phyloP scores from a whole-genome alignment of 2,113 vertebrate species.

The Nibea coibor region DNA sequence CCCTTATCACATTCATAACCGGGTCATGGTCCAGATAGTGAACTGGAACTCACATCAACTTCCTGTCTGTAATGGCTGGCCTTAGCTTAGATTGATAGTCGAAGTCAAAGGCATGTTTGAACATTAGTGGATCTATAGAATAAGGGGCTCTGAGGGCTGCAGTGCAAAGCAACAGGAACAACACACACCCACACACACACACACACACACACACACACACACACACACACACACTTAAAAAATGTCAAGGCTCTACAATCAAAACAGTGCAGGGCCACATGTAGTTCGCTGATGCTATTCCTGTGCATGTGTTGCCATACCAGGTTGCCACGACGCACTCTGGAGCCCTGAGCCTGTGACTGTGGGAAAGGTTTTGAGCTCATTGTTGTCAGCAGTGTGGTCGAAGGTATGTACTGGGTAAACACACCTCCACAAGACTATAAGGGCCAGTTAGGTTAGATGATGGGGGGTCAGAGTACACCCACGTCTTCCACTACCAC shows the following conservation, averaged over 20 bases:
- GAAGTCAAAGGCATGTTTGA: constrained; percentile 52
- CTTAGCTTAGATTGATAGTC: constrained; percentile 18
- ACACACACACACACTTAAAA: constrained; percentile 25
- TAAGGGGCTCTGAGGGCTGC: constrained; percentile 20
- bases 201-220: not conserved
- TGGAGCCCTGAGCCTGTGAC: not conserved
- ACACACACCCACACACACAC: constrained; percentile 8
- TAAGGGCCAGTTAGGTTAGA: constrained; percentile 9
- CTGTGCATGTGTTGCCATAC: constrained; percentile 5
- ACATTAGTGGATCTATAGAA: constrained; percentile 18
- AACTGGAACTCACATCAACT: constrained; percentile 6
- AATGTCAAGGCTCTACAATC: constrained; percentile 49
- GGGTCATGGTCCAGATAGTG: not conserved
- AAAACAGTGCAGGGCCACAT: constrained; percentile 38
- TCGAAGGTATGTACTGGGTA: constrained; percentile 17
- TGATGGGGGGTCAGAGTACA: constrained; percentile 44
- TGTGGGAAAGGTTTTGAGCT: constrained; percentile 24
- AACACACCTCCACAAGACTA: constrained; percentile 43
- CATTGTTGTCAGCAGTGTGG: constrained; percentile 38
- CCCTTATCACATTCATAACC: not conserved
- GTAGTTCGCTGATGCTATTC: constrained; percentile 10
- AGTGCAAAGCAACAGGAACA: constrained; percentile 31
- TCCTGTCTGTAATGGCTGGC: constrained; percentile 6
- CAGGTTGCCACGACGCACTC: constrained; percentile 12
- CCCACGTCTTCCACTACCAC: constrained; percentile 29